Conservation (phyloP, 2,888 invertebrate species). For the Crepidodera aurea region DNA sequence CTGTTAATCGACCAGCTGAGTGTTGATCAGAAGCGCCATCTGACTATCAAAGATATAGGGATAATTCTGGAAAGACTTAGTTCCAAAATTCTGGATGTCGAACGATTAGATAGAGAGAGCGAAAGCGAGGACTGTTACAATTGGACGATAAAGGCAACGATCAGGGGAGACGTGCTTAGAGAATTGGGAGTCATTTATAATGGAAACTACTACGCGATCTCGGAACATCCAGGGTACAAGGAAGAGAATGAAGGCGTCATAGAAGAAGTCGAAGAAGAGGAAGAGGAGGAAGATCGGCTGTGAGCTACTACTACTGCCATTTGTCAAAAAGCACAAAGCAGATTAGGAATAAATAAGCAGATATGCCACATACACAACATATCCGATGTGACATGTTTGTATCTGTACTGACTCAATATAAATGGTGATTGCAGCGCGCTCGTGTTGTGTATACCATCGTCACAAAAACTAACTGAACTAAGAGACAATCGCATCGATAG, state of each 20-base stretch:
- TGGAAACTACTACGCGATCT: constrained; percentile 94
- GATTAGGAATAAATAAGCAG: constrained; percentile 52
- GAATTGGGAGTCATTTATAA: constrained; percentile 94
- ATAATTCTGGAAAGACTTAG: constrained; percentile 91
- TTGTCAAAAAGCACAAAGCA: constrained; percentile 53
- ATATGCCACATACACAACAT: constrained; percentile 57
- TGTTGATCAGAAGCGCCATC: constrained; percentile 89
- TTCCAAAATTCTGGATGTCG: constrained; percentile 93
- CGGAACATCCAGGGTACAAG: constrained; percentile 93
- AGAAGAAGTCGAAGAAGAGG: constrained; percentile 85
- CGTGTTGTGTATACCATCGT: constrained; percentile 20
- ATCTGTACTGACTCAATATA: constrained; percentile 35
- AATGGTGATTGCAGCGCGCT: constrained; percentile 41
- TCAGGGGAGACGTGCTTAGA: constrained; percentile 87
- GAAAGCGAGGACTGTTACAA: constrained; percentile 95
- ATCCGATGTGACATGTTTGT: constrained; percentile 55
- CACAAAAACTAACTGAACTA: constrained; percentile 11
- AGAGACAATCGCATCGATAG: constrained; percentile 43
- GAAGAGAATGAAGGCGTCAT: constrained; percentile 87
- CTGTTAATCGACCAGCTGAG: constrained; percentile 92
- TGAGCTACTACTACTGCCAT: constrained; percentile 52
- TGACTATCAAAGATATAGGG: constrained; percentile 94
- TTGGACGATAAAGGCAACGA: constrained; percentile 96
- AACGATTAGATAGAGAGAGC: constrained; percentile 88
- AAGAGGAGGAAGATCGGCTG: constrained; percentile 74